These are phyloP conservation scores for Eristalis arbustorum DNA, from an alignment of 2,888 invertebrate species.

Conservation along the genomic window DNA sequence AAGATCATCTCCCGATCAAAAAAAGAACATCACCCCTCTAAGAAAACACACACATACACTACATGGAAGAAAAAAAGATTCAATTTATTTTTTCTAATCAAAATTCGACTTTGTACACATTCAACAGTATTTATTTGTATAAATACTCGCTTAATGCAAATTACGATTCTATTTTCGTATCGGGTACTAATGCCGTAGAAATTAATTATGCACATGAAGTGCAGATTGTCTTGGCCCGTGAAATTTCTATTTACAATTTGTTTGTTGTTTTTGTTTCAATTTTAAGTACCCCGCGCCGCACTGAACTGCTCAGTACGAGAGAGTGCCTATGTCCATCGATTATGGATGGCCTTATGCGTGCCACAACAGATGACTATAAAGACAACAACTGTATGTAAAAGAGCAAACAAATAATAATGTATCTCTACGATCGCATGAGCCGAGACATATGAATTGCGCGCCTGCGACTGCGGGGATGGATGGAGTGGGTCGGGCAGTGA, in stretches of 20 bases:
- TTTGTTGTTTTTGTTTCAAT: neutral
- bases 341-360: neutral
- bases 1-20: neutral
- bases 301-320: neutral
- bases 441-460: neutral
- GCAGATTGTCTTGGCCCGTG: slow-evolving; percentile 51
- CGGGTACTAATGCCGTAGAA: slow-evolving; percentile 50
- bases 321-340: neutral
- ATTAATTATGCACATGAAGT: slow-evolving; percentile 65
- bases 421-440: neutral
- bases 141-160: slow-evolving; percentile 42
- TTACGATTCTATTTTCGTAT: slow-evolving; percentile 45
- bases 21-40: neutral
- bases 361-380: neutral
- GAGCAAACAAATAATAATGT: neutral
- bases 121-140: slow-evolving; percentile 33
- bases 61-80: neutral
- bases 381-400: slow-evolving; percentile 1
- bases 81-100: neutral
- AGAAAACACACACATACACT: neutral
- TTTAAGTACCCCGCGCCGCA: neutral
- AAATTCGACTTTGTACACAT: slow-evolving; percentile 28
- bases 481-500: neutral
- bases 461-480: neutral
- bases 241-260: slow-evolving; percentile 20